Percentiles rank a stretch among this genome's conserved stretches.
These are phyloP conservation scores for Tetranychus urticae DNA, from an alignment of 1,140 invertebrate genomes.

Conservation along the genomic window DNA sequence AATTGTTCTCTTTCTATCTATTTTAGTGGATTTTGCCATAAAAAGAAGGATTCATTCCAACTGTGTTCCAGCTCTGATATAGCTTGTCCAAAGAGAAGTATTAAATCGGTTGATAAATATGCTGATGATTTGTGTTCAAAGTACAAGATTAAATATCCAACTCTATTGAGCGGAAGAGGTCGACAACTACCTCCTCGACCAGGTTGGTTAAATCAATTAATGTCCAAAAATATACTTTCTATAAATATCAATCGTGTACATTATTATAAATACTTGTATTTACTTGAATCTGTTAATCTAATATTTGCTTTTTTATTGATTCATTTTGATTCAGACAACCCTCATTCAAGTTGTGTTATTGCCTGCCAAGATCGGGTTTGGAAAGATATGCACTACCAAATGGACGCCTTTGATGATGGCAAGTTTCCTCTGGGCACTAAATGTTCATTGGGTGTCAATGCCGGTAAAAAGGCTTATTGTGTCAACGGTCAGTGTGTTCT, in stretches of 20 bases:
- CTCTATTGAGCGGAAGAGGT: slow-evolving; percentile 12
- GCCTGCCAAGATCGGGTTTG: slow-evolving; percentile 15
- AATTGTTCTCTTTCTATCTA: background rate
- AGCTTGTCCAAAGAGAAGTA: background rate
- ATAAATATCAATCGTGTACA: too few species aligned
- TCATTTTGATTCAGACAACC: slow-evolving; percentile 7
- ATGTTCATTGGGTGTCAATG: slow-evolving; percentile 8
- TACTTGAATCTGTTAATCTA: background rate
- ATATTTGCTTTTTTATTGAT: background rate
- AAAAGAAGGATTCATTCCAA: slow-evolving; percentile 11
- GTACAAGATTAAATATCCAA: slow-evolving; percentile 14
- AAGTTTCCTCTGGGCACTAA: slow-evolving; percentile 16
- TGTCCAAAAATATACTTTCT: too few species aligned
- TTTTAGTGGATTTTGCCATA: slow-evolving; percentile 8
- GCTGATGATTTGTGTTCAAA: slow-evolving; percentile 12
- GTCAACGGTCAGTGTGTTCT: slow-evolving; percentile 14
- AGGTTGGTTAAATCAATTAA: background rate
- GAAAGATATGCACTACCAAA: slow-evolving; percentile 15
- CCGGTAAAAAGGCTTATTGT: slow-evolving; percentile 10
- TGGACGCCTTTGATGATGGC: slow-evolving; percentile 15
- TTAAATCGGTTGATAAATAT: slow-evolving; percentile 10
- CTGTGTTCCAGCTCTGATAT: slow-evolving; percentile 8
- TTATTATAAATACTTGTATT: too few species aligned
- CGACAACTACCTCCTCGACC: slow-evolving; percentile 11
- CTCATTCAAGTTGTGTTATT: slow-evolving; percentile 13